Evolutionary conservation across 2,113 vertebrate species (phyloP).

Genomic region (Patagioenas fasciata): DNA sequence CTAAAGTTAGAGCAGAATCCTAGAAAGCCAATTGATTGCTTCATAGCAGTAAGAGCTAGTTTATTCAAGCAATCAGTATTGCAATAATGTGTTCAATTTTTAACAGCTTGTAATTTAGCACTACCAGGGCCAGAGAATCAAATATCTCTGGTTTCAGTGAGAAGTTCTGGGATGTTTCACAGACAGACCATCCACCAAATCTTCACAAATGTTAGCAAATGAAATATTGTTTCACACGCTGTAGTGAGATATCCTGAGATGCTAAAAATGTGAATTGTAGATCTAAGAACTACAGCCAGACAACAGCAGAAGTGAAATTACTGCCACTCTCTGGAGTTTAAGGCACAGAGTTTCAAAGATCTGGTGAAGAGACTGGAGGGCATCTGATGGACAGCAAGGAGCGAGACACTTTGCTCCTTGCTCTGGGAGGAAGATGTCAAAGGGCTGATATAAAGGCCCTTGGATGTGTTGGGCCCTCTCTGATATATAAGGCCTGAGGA

Average conservation of each 20-base stretch:
- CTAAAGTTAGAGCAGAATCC: not conserved
- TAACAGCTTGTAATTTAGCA: constrained; percentile 11
- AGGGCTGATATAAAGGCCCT: not conserved
- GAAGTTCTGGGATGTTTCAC: not conserved
- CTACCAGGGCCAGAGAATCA: not conserved
- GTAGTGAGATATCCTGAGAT: not conserved
- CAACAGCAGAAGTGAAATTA: not conserved
- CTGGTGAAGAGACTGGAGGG: not conserved
- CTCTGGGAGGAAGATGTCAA: not conserved
- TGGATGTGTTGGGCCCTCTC: too few species aligned
- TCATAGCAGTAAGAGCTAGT: not conserved
- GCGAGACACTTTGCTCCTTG: not conserved
- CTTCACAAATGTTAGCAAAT: not conserved
- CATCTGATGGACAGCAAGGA: not conserved
- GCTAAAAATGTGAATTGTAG: not conserved
- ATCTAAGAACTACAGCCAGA: not conserved
- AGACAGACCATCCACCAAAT: not conserved
- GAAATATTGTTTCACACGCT: not conserved
- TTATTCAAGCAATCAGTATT: constrained; percentile 1
- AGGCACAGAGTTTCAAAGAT: not conserved
- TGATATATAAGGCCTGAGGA: not conserved
- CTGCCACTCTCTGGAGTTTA: not conserved
- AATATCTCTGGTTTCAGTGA: not conserved
- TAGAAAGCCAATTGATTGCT: constrained; percentile 1
- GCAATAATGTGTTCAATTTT: not conserved